A percentile compares a stretch with the other conserved stretches of the same genome.
These are phyloP conservation scores for Pyrocoelia pectoralis DNA, from an alignment of 2,888 invertebrate genomes.

Conservation along the genomic window DNA sequence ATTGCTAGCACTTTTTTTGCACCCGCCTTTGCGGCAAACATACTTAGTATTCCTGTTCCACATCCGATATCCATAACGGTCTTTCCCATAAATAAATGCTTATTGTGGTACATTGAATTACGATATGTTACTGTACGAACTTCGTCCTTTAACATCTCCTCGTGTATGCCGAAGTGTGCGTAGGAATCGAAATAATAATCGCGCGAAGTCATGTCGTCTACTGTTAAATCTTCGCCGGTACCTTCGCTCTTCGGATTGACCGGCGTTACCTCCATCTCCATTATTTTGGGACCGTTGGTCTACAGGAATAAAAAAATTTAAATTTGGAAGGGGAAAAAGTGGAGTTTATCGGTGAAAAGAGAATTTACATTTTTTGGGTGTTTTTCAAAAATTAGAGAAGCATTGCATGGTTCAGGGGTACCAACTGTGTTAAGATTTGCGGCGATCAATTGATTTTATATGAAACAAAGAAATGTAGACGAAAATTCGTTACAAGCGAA, in stretches of 20 bases:
- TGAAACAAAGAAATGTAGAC: background rate
- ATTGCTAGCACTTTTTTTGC: conserved; percentile 94
- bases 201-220: conserved; percentile 98
- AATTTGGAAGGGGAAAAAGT: no score
- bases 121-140: conserved; percentile 97
- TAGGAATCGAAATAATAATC: conserved; percentile 99
- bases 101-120: conserved; percentile 99
- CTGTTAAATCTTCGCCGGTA: conserved; percentile 65
- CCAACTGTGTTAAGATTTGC: background rate
- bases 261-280: conserved; percentile 64
- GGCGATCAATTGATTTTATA: background rate
- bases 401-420: background rate
- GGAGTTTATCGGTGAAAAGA: no score
- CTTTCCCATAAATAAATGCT: conserved; percentile 94
- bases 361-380: no score
- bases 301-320: background rate
- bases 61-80: conserved; percentile 97
- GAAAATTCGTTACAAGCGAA: background rate
- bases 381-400: no score
- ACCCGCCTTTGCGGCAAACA: conserved; percentile 99
- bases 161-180: conserved; percentile 99
- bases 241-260: conserved; percentile 48
- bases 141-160: conserved; percentile 99
- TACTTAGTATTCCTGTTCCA: conserved; percentile 98
- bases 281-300: conserved; percentile 54